Base-by-base conservation (phyloP, 2,888 invertebrate genomes). In the Dryobotodes eremita region DNA sequence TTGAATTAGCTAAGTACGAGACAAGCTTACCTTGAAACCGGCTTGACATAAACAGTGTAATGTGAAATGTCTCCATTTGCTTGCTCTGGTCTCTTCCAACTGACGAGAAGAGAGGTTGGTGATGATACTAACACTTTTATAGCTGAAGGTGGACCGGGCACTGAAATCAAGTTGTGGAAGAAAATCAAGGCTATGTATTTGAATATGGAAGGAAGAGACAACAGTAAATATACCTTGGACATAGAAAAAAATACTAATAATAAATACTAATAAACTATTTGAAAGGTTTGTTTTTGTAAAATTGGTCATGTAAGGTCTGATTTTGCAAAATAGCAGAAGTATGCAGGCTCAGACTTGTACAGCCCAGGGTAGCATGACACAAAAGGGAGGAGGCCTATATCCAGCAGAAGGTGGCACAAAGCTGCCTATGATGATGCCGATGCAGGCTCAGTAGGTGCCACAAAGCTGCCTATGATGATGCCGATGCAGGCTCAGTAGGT, bases 91-190 rank as follows among this genome's bases (percentile, higher is more conserved):
- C 98, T 98, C 91, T 98, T 97, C 99, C 99, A 99, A 82, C 98
- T 98, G 71, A 99, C 98, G 81, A 99, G 97, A 88, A 99, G 97
- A 75, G 98, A 98, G 88, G 98, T 98, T 23, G 98, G 97, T 59
- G 99, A 98, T 84, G 98, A 97, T 11, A 98, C 98, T 48, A 98
- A 95, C 0, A 98, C 98, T 95, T 99, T 99, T 85, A 99, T 98
- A 69, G 98, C 98, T 69, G 98, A 97, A 3, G 99, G 99, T 55
- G 98, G 97, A 74, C 98, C 98, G 15, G 99, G 99, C 74, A 98
- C 99, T 98, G 91, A 62, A 92, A 92, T 59, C 8, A 55, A 36
- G 2, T 50, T 68, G 26, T 23, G 13, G 7, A 31, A 26, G 23
- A 68, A 50, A 50, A 68, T 50, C 23, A 20, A n/a, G 7, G 11